Evolutionary conservation across 2,888 invertebrate species (phyloP), one percentile per base, ranked within the genome.

Genomic region (Bimastos eiseni): DNA sequence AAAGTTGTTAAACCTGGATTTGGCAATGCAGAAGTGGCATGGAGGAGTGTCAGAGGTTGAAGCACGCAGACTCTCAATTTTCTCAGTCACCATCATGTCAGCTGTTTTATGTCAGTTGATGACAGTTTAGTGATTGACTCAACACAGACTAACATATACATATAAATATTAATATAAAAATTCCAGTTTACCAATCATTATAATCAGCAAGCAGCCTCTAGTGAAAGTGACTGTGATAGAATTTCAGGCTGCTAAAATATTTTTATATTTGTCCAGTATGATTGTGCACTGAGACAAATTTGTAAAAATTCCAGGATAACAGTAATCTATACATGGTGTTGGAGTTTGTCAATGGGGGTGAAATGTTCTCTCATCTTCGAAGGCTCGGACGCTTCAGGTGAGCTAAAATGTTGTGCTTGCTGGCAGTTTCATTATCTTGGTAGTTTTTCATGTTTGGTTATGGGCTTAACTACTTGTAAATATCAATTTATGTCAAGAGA

Each of bases 301-400:
- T 17, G 0, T 6, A 70, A n/a, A 70, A 70, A n/a, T 70, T 70
- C n/a, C 70, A 96, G 96, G 99, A 99, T 96, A 99, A 99, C 96
- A 98, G 99, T 93, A 99, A 99, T 96, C 96, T 99, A 94, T 99
- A 99, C 96, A 99, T 99, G 99, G 98, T 99, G 94, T 96, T 99
- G 95, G 99, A 99, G 96, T 99, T 99, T 96, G 98, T 99, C 93
- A 98, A 98, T 89, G 99, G 99, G 36, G 99, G 99, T 92, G 99
- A 99, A 96, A 99, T 99, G 99, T 99, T 99, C 96, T 99, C 99
- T 91, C 99, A 99, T 96, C 96, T 99, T 94, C 97, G 99, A 93
- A 98, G 99, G 96, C 98, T 99, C 93, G 99, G 99, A 93, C 97
- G 98, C 93, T 98, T 98, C 95, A 96, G 96, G 96, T 96, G 95